These are phyloP conservation scores for Augochlorella aurata DNA, from an alignment of 2,888 invertebrate genomes.

Conservation along the genomic window DNA sequence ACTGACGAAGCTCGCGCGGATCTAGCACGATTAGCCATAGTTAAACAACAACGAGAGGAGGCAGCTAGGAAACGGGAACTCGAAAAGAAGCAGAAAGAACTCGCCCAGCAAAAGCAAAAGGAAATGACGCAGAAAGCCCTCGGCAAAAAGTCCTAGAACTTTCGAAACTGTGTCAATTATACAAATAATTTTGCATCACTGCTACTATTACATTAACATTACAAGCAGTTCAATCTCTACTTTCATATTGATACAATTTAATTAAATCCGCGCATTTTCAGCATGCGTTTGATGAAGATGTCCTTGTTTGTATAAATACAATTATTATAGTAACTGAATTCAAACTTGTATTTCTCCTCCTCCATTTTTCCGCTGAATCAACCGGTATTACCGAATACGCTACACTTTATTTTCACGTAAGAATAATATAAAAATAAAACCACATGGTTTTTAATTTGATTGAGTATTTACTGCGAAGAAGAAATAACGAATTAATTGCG, in stretches of 20 bases:
- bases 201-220: constrained; percentile 57
- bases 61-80: constrained; percentile 95
- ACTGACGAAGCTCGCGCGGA: constrained; percentile 98
- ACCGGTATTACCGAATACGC: background rate
- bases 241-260: constrained; percentile 71
- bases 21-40: constrained; percentile 95
- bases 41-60: constrained; percentile 96
- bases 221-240: constrained; percentile 65
- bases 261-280: constrained; percentile 56
- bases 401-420: too few relatives aligned
- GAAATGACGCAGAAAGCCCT: constrained; percentile 86
- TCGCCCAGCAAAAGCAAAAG: constrained; percentile 84
- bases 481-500: too few relatives aligned
- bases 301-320: constrained; percentile 71
- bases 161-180: constrained; percentile 39
- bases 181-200: constrained; percentile 42
- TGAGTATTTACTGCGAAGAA: too few relatives aligned
- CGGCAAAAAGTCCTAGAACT: constrained; percentile 82
- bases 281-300: constrained; percentile 55
- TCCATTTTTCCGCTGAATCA: background rate
- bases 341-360: background rate
- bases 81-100: constrained; percentile 88
- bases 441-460: too few relatives aligned
- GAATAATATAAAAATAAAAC: too few relatives aligned
- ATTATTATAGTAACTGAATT: constrained; percentile 60